Evolutionary conservation across 2,113 vertebrate genomes (phyloP).

Genomic region (Cryptomyrus ogoouensis): DNA sequence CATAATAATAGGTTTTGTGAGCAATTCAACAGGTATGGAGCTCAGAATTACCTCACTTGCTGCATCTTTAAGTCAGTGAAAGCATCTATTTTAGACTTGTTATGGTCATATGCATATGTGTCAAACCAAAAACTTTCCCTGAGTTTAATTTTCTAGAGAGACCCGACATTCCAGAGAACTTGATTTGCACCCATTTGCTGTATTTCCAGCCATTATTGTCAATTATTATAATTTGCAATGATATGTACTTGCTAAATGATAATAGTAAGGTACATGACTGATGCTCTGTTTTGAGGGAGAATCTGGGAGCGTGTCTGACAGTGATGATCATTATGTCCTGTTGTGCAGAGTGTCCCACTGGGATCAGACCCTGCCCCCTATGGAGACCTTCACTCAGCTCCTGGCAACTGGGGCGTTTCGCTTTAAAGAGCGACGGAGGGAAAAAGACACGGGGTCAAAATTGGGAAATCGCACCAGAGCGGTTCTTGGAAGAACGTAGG

Average conservation of each 20-base stretch:
- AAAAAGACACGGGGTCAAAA: background rate
- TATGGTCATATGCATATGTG: background rate
- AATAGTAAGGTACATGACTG: background rate
- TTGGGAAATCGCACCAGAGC: background rate
- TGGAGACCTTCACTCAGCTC: background rate
- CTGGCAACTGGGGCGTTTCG: background rate
- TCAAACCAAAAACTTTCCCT: background rate
- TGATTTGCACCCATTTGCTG: background rate
- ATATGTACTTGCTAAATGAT: constrained; percentile 8
- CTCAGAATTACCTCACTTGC: background rate
- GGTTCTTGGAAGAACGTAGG: background rate
- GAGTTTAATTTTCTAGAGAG: background rate
- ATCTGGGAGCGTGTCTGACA: background rate
- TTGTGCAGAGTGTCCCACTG: background rate
- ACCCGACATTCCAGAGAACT: background rate
- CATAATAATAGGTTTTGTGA: background rate
- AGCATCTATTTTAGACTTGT: background rate
- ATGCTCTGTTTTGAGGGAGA: background rate
- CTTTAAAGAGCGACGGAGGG: background rate
- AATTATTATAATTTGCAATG: constrained; percentile 2
- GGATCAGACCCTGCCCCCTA: background rate
- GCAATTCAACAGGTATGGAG: background rate
- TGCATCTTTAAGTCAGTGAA: background rate
- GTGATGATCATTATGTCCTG: background rate
- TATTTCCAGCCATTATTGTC: background rate